phyloP scores from a whole-genome alignment of 2,113 vertebrate species.

The Spea multiplicata region DNA sequence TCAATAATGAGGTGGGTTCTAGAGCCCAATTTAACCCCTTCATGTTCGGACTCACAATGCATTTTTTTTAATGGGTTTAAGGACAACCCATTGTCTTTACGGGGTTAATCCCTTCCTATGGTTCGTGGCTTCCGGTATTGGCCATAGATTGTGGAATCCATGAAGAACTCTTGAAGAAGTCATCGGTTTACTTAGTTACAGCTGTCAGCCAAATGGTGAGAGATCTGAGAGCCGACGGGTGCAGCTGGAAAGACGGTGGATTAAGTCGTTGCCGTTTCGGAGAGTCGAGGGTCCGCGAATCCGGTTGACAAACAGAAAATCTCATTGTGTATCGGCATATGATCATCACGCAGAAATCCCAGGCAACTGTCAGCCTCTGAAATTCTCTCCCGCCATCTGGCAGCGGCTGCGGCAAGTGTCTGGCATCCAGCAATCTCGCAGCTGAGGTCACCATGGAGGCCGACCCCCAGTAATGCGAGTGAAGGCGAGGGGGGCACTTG shows the following conservation, averaged over 20 bases:
- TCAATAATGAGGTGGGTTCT: no score
- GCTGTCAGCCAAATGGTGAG: not conserved
- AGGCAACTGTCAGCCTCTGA: slow-evolving; percentile 15
- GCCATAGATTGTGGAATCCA: no score
- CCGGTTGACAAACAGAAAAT: not conserved
- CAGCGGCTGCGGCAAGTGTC: slow-evolving; percentile 30
- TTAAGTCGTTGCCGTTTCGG: not conserved
- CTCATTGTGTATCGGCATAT: not conserved
- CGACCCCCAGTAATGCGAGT: no score
- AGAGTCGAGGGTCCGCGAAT: not conserved
- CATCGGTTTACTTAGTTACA: not conserved
- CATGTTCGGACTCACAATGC: no score
- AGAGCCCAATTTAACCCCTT: no score
- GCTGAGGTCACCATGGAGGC: no score
- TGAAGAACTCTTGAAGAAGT: not conserved
- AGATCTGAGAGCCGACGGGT: not conserved
- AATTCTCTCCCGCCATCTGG: slow-evolving; percentile 49
- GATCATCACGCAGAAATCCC: slow-evolving; percentile 2
- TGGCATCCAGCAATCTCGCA: no score
- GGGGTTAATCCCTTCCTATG: no score
- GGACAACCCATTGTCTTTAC: no score
- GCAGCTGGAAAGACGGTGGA: not conserved
- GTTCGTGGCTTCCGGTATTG: no score
- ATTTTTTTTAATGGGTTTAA: no score
- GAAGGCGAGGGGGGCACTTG: no score